A percentile compares a stretch with the other conserved stretches of the same genome.
phyloP scores from a whole-genome alignment of 2,888 invertebrate genomes.

The Diogma glabrata region DNA sequence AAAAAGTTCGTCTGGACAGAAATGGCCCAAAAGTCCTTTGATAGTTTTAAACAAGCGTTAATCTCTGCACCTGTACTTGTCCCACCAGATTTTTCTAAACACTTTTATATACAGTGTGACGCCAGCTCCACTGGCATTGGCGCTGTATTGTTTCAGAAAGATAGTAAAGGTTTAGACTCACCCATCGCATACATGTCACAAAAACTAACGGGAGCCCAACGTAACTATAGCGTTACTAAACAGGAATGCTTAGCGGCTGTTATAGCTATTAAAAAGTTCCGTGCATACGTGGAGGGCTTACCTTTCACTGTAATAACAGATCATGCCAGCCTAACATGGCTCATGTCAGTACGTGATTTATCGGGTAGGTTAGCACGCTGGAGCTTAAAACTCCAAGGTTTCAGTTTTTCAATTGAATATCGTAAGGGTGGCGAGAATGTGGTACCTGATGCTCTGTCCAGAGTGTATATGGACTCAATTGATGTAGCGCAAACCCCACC shows the following conservation, averaged over 20 bases:
- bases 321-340: neutral
- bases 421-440: neutral
- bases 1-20: neutral
- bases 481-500: neutral
- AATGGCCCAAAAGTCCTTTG: neutral
- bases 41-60: neutral
- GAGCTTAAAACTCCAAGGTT: neutral
- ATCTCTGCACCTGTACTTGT: neutral
- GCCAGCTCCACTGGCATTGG: neutral
- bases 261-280: neutral
- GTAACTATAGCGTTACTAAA: neutral
- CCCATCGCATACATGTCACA: slow-evolving; percentile 1
- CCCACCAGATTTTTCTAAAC: neutral
- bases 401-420: neutral
- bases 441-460: neutral
- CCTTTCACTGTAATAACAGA: neutral
- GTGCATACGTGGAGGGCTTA: neutral
- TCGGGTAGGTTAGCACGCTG: neutral
- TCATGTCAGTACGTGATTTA: neutral
- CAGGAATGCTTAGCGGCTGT: neutral
- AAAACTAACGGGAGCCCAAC: neutral
- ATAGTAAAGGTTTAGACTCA: neutral
- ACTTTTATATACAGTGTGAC: neutral
- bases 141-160: neutral
- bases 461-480: neutral